These are phyloP conservation scores for Peromyscus californicus DNA, from an alignment of 2,113 vertebrate species.

Conservation along the genomic window DNA sequence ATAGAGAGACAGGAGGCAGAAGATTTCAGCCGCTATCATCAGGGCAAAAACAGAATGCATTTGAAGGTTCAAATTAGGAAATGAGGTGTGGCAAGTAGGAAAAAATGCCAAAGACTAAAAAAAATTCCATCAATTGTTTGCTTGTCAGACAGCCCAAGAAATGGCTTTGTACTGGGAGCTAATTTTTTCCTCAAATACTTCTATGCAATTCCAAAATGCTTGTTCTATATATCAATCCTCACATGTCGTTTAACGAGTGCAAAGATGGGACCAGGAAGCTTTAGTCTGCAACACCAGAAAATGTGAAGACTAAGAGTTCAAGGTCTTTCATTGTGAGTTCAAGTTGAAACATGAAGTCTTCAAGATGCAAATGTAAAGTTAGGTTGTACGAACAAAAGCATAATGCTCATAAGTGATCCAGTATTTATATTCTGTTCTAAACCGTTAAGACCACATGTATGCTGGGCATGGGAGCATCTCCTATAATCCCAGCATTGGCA, in stretches of 20 bases:
- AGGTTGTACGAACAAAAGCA: neutral
- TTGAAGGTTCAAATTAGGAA: neutral
- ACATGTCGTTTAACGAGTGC: neutral
- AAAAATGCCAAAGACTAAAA: neutral
- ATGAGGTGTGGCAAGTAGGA: neutral
- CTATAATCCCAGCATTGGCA: neutral
- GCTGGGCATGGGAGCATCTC: neutral
- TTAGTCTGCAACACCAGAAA: neutral
- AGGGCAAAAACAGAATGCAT: neutral
- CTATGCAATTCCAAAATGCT: neutral
- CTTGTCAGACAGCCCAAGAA: neutral
- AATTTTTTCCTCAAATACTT: conserved; percentile 16
- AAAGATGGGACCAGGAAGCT: neutral
- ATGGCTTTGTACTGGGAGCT: neutral
- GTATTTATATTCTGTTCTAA: neutral
- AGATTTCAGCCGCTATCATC: neutral
- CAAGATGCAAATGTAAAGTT: conserved; percentile 6
- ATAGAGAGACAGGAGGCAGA: conserved; percentile 24
- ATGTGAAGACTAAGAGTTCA: neutral
- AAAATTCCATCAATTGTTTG: conserved; percentile 31
- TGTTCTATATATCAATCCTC: neutral
- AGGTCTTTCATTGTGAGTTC: conserved; percentile 18
- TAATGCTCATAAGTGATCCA: neutral
- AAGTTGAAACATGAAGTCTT: conserved; percentile 19
- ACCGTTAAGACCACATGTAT: neutral